Percentiles rank a stretch among this genome's conserved stretches.
Evolutionary conservation across 2,888 invertebrate species (phyloP).

Genomic region (Pseudococcus longispinus): DNA sequence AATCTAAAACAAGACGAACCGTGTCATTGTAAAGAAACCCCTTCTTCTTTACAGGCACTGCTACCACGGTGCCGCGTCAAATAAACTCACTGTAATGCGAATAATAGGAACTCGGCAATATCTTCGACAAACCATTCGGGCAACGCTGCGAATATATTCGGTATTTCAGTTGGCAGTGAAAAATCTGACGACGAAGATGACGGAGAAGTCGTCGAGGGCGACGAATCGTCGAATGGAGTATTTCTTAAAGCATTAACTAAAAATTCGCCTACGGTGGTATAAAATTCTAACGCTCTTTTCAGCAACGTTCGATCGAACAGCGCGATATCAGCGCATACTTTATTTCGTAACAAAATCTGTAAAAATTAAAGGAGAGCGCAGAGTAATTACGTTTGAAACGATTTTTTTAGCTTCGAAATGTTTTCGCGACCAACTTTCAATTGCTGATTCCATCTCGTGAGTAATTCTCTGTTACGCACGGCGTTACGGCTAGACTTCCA

Average conservation of each 20-base stretch:
- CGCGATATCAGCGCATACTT: slow-evolving; percentile 89
- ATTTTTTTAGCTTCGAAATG: neutral
- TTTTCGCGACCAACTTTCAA: slow-evolving; percentile 66
- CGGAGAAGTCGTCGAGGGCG: slow-evolving; percentile 62
- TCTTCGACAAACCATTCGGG: slow-evolving; percentile 99
- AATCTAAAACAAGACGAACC: slow-evolving; percentile 68
- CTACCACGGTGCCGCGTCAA: neutral
- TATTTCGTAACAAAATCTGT: slow-evolving; percentile 66
- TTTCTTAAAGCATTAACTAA: slow-evolving; percentile 73
- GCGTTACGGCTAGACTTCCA: slow-evolving; percentile 82
- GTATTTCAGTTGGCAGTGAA: slow-evolving; percentile 66
- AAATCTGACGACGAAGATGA: slow-evolving; percentile 48
- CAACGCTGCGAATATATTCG: slow-evolving; percentile 83
- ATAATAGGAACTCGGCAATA: slow-evolving; percentile 93
- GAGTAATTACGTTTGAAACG: neutral
- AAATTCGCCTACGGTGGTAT: slow-evolving; percentile 83
- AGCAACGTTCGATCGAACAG: slow-evolving; percentile 85
- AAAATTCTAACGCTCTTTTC: slow-evolving; percentile 83
- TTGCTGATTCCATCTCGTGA: slow-evolving; percentile 88
- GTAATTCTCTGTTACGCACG: slow-evolving; percentile 79
- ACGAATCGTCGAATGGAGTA: slow-evolving; percentile 27
- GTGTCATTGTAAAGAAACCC: neutral
- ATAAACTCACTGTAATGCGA: slow-evolving; percentile 84
- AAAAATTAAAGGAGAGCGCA: neutral
- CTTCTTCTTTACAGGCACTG: neutral